phyloP scores from a whole-genome alignment of 1,140 invertebrate genomes.

The Philotrypesis tridentata region DNA sequence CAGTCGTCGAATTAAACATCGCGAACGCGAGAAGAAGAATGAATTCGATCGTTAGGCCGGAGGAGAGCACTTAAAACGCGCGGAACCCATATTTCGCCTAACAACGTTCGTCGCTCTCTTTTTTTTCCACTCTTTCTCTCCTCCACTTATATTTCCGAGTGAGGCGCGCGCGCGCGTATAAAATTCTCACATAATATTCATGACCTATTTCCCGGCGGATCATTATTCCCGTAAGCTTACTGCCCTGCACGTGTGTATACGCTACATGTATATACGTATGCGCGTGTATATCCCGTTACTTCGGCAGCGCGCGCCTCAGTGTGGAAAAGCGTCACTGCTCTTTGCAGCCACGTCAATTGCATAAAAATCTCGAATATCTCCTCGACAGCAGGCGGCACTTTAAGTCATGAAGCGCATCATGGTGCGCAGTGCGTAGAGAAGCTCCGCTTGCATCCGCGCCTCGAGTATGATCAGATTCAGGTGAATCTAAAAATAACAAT shows the following conservation, averaged over 20 bases:
- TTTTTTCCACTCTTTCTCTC: neutral
- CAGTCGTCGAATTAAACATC: too few relatives aligned
- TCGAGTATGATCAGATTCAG: slow-evolving; percentile 93
- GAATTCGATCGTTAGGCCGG: neutral
- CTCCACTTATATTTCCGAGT: slow-evolving; percentile 37
- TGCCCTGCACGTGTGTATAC: too few relatives aligned
- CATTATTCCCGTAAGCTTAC: neutral
- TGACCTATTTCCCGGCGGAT: neutral
- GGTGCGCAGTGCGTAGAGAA: slow-evolving; percentile 88
- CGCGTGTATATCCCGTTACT: too few relatives aligned
- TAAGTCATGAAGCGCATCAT: slow-evolving; percentile 87
- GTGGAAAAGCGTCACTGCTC: too few relatives aligned
- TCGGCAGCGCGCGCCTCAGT: too few relatives aligned
- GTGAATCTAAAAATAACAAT: slow-evolving; percentile 73
- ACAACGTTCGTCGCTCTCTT: neutral
- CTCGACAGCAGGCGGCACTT: neutral
- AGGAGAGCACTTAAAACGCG: neutral
- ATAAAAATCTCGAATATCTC: neutral
- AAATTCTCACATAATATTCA: neutral
- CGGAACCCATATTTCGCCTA: neutral
- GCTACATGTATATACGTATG: too few relatives aligned
- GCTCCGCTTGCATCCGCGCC: slow-evolving; percentile 89
- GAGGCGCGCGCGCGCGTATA: neutral
- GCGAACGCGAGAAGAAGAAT: neutral
- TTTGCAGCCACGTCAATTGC: neutral